Conservation (phyloP, 2,113 vertebrate genomes). For the Malurus elegans region DNA sequence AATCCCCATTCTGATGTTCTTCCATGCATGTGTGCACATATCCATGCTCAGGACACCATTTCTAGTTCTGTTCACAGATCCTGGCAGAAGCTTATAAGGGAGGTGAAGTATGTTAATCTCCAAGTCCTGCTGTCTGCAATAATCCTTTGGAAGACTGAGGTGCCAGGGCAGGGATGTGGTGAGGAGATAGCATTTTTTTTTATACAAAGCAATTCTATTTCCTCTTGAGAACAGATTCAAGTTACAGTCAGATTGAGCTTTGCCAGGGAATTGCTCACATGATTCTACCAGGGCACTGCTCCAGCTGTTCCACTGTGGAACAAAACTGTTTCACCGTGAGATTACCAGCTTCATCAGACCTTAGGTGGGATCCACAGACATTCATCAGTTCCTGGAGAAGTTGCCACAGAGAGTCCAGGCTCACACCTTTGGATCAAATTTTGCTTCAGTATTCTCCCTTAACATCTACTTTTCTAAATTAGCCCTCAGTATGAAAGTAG, state of each 20-base stretch:
- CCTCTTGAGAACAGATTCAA: neutral
- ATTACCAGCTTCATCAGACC: neutral
- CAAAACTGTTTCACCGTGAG: neutral
- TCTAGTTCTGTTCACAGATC: neutral
- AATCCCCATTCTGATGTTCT: neutral
- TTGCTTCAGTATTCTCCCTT: neutral
- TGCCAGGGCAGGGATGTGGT: neutral
- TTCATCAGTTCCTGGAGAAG: neutral
- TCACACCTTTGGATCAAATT: neutral
- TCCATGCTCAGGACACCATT: neutral
- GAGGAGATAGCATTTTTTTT: neutral
- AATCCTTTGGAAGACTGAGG: neutral
- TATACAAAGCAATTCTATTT: neutral
- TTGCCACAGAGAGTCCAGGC: neutral
- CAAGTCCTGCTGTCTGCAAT: neutral
- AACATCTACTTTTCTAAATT: neutral
- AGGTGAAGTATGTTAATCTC: neutral
- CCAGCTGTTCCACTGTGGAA: neutral
- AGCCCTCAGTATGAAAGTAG: neutral
- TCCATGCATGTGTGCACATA: neutral
- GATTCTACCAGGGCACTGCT: neutral
- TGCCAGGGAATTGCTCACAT: neutral
- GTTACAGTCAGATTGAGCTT: neutral
- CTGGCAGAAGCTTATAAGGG: neutral
- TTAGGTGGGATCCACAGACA: neutral